Conservation (phyloP, 2,888 invertebrate genomes). For the Sclerodermus sp. region DNA sequence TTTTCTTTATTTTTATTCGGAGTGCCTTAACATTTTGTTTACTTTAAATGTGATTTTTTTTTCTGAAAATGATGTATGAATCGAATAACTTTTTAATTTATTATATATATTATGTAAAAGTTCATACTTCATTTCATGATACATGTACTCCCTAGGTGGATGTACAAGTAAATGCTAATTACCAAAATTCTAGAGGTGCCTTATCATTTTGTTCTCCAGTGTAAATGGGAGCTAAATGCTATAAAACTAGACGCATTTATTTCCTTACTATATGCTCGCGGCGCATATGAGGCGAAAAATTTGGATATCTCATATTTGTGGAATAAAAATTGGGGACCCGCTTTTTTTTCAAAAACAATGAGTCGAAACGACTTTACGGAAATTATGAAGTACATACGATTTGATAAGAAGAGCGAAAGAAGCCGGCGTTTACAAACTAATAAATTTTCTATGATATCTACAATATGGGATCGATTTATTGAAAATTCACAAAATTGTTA, state of each 20-base stretch:
- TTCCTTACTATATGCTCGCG: constrained; percentile 8
- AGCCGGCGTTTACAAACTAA: constrained; percentile 24
- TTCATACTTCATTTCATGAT: no score
- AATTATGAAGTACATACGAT: constrained; percentile 2
- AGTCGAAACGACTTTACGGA: no score
- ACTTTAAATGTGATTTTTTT: no score
- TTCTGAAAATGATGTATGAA: no score
- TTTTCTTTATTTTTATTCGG: no score
- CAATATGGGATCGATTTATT: constrained; percentile 30
- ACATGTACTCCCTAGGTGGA: no score
- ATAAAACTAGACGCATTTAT: constrained; percentile 9
- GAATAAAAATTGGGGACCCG: not conserved
- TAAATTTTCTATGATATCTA: constrained; percentile 29
- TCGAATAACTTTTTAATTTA: no score
- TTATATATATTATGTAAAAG: no score
- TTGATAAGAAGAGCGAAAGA: constrained; percentile 12
- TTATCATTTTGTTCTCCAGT: no score
- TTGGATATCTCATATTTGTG: constrained; percentile 5
- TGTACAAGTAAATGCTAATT: no score
- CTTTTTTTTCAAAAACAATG: constrained; percentile 1
- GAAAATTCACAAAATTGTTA: constrained; percentile 22
- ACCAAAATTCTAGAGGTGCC: no score
- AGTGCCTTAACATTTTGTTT: no score
- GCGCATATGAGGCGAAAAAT: not conserved
- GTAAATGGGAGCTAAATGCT: constrained; percentile 8